These are phyloP conservation scores for Leptopilina clavipes DNA, from an alignment of 1,140 invertebrate species.

Conservation along the genomic window DNA sequence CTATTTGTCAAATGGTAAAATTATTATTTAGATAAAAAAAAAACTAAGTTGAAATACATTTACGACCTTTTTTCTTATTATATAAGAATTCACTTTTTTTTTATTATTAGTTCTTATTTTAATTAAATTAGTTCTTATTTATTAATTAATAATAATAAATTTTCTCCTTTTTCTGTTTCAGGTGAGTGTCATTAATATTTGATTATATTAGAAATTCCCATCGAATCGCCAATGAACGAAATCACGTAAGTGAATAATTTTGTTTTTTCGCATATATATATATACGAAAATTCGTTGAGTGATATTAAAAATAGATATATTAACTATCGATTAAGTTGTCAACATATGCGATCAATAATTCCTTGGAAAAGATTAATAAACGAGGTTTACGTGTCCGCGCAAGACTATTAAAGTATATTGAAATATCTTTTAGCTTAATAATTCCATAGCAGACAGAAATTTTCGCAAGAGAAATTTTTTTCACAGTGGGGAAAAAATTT, in stretches of 20 bases:
- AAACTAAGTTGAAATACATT: background rate
- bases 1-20: background rate
- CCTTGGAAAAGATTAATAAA: background rate
- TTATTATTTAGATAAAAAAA: background rate
- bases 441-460: background rate
- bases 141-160: background rate
- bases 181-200: background rate
- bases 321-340: conserved; percentile 20
- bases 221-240: background rate
- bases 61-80: background rate
- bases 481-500: background rate
- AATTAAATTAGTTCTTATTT: background rate
- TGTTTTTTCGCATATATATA: background rate
- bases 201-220: background rate
- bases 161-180: conserved; percentile 23
- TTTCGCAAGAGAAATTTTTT: background rate
- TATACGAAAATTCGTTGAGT: background rate
- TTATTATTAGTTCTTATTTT: background rate
- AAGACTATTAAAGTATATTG: conserved; percentile 3
- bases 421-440: conserved; percentile 12
- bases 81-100: background rate
- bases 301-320: conserved; percentile 6
- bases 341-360: conserved; percentile 6
- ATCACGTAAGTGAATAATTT: background rate
- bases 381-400: conserved; percentile 6